Evolutionary conservation across 2,113 vertebrate genomes (phyloP).

Genomic region (Tautogolabrus adspersus): DNA sequence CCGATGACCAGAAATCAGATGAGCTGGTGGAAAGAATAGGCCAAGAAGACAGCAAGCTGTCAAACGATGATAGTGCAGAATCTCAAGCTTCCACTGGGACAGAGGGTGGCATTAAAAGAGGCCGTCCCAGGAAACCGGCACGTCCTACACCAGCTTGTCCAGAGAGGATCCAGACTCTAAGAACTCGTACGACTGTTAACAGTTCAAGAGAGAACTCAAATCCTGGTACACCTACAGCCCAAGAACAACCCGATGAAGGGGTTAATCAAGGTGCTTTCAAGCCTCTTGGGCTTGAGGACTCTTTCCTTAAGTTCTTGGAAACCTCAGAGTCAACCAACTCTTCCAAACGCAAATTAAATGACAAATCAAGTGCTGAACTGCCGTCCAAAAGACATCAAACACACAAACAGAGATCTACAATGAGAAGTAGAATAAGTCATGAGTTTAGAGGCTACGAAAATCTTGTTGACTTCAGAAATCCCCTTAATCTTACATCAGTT

Average conservation of each 20-base stretch:
- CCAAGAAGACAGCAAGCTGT: slow-evolving; percentile 70
- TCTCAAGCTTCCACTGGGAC: slow-evolving; percentile 68
- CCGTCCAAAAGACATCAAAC: slow-evolving; percentile 79
- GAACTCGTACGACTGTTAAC: slow-evolving; percentile 71
- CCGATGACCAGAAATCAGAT: slow-evolving; percentile 54
- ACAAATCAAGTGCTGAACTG: slow-evolving; percentile 68
- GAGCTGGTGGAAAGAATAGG: slow-evolving; percentile 48
- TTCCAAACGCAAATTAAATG: slow-evolving; percentile 88
- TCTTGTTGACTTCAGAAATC: slow-evolving; percentile 91
- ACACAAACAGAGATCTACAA: slow-evolving; percentile 65
- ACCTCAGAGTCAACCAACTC: slow-evolving; percentile 88
- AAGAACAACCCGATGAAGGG: slow-evolving; percentile 85
- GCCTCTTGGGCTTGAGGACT: slow-evolving; percentile 93
- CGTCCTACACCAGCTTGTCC: slow-evolving; percentile 79
- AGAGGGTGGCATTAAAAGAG: slow-evolving; percentile 84
- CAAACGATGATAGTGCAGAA: slow-evolving; percentile 70
- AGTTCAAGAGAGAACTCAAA: slow-evolving; percentile 85
- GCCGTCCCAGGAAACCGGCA: slow-evolving; percentile 85
- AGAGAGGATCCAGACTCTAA: slow-evolving; percentile 80
- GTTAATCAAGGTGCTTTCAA: slow-evolving; percentile 92
- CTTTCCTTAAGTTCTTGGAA: slow-evolving; percentile 94
- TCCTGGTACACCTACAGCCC: slow-evolving; percentile 80
- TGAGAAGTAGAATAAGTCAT: slow-evolving; percentile 64
- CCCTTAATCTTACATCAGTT: slow-evolving; percentile 88
- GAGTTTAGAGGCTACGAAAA: slow-evolving; percentile 82